Evolutionary conservation across 2,888 invertebrate genomes (phyloP).

Genomic region (Toxonevra muliebris): DNA sequence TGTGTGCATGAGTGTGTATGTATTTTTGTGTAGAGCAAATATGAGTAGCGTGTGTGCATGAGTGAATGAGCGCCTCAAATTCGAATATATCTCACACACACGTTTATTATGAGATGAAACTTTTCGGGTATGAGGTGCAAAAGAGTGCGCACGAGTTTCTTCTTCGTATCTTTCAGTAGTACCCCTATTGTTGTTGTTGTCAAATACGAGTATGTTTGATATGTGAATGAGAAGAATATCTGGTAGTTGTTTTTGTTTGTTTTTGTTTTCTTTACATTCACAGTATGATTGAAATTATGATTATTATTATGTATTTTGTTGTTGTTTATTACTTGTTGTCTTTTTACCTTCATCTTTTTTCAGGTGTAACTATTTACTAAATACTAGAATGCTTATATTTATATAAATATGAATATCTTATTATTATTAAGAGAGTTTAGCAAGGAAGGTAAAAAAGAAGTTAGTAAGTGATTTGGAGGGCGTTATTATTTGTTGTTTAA

Average conservation of each 20-base stretch:
- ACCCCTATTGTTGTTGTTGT: not conserved
- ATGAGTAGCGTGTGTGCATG: not conserved
- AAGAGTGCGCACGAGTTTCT: slow-evolving; percentile 18
- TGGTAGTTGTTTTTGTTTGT: not conserved
- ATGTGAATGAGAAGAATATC: not conserved
- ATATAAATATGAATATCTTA: no score
- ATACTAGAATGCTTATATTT: no score
- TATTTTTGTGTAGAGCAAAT: no score
- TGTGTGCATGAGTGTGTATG: no score
- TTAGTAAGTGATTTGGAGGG: no score
- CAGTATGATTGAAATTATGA: slow-evolving; percentile 32
- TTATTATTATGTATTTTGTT: slow-evolving; percentile 25
- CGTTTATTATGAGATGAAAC: no score
- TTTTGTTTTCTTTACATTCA: not conserved
- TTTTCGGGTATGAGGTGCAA: slow-evolving; percentile 16
- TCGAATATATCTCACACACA: no score
- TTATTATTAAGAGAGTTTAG: no score
- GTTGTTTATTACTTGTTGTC: slow-evolving; percentile 19
- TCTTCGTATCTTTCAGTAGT: no score
- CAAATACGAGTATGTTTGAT: not conserved
- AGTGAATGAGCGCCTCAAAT: not conserved
- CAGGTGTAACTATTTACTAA: no score
- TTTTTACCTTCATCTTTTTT: slow-evolving; percentile 9
- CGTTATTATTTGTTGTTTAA: no score
- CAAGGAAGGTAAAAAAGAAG: no score